phyloP scores from a whole-genome alignment of 2,113 vertebrate genomes.

The Notechis scutatus region DNA sequence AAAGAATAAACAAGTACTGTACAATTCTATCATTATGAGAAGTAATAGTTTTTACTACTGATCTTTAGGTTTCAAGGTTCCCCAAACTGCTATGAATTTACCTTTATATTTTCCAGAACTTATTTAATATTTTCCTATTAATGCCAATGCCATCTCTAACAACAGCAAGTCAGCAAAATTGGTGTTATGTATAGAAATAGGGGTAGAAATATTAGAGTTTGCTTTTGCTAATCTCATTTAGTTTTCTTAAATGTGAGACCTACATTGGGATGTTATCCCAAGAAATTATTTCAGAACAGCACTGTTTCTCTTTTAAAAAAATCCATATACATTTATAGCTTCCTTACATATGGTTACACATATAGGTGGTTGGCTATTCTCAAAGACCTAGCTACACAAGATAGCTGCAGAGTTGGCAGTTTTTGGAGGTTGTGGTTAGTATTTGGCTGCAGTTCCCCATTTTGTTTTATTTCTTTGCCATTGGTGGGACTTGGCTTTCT shows the following conservation, averaged over 20 bases:
- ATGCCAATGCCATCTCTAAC: neutral
- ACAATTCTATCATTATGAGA: neutral
- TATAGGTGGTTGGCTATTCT: neutral
- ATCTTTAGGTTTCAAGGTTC: neutral
- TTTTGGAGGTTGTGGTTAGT: neutral
- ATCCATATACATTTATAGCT: neutral
- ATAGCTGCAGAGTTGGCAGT: neutral
- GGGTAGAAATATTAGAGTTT: neutral
- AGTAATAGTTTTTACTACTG: neutral
- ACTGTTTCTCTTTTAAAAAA: neutral
- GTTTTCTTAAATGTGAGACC: neutral
- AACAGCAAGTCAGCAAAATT: neutral
- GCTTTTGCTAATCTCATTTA: neutral
- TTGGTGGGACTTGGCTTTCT: neutral
- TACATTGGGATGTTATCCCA: neutral
- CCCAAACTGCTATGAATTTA: neutral
- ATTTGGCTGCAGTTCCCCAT: neutral
- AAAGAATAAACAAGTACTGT: neutral
- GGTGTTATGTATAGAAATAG: neutral
- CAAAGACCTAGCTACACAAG: neutral
- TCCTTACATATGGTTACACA: neutral
- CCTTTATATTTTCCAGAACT: neutral
- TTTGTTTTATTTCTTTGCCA: conserved; percentile 9
- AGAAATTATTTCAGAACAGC: neutral
- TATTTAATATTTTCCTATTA: neutral